phyloP scores from a whole-genome alignment of 2,888 invertebrate genomes.

The Notodromas monacha region DNA sequence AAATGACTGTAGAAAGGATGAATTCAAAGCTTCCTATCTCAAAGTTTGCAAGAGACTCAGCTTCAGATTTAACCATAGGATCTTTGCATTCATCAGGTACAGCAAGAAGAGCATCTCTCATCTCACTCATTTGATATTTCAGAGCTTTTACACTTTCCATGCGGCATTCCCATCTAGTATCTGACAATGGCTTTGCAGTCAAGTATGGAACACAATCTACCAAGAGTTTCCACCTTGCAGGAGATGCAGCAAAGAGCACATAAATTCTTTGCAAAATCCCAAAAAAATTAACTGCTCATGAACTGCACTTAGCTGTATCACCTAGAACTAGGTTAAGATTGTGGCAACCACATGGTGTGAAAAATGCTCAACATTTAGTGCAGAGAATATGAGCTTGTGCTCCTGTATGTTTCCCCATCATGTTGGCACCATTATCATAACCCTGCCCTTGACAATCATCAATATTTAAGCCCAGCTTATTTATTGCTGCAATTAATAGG shows the following conservation, averaged over 20 bases:
- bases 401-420: constrained; percentile 9
- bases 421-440: constrained; percentile 9
- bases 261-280: constrained; percentile 6
- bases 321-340: constrained; percentile 1
- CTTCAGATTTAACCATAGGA: neutral
- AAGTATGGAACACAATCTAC: neutral
- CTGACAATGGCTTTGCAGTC: neutral
- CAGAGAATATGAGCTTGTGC: constrained; percentile 8
- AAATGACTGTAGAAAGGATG: neutral
- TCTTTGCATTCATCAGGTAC: neutral
- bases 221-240: neutral
- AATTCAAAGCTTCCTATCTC: neutral
- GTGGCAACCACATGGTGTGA: constrained; percentile 8
- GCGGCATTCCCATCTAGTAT: neutral
- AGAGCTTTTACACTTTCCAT: neutral
- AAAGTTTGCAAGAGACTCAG: neutral
- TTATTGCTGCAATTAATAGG: neutral
- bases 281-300: neutral
- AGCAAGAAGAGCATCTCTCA: neutral
- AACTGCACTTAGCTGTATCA: constrained; percentile 5
- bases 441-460: constrained; percentile 8
- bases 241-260: neutral
- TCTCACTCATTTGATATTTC: neutral
- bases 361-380: constrained; percentile 6
- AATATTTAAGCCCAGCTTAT: neutral